Conservation (phyloP, 2,888 invertebrate genomes). For the Standfussiana lucernea region DNA sequence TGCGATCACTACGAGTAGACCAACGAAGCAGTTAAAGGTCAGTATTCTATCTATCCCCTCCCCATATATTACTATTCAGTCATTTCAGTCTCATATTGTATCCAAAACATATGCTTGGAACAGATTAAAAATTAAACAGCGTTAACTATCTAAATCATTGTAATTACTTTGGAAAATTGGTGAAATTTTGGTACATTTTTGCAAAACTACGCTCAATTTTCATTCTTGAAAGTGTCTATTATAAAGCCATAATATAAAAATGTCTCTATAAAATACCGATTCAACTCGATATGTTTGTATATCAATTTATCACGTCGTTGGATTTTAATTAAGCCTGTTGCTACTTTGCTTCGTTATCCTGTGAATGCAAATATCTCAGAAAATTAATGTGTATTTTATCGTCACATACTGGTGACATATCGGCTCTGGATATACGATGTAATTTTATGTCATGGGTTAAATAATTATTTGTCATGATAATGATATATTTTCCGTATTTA, state of each 20-base stretch:
- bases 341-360: constrained; percentile 13
- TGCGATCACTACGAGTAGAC: too few relatives aligned
- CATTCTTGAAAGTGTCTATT: neutral
- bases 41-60: neutral
- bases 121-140: neutral
- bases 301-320: constrained; percentile 35
- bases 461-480: neutral
- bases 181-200: neutral
- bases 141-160: neutral
- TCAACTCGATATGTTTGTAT: constrained; percentile 35
- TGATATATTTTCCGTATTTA: neutral
- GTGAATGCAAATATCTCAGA: constrained; percentile 36
- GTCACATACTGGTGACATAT: neutral
- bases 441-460: neutral
- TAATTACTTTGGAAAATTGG: neutral
- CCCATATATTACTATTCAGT: neutral
- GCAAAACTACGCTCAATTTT: neutral
- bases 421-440: neutral
- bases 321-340: constrained; percentile 31
- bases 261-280: constrained; percentile 7
- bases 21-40: neutral
- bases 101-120: neutral
- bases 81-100: neutral
- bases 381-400: constrained; percentile 26
- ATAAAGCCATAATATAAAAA: neutral